Conservation (phyloP, 2,888 invertebrate genomes). For the Mesorhabditis spiculigera region DNA sequence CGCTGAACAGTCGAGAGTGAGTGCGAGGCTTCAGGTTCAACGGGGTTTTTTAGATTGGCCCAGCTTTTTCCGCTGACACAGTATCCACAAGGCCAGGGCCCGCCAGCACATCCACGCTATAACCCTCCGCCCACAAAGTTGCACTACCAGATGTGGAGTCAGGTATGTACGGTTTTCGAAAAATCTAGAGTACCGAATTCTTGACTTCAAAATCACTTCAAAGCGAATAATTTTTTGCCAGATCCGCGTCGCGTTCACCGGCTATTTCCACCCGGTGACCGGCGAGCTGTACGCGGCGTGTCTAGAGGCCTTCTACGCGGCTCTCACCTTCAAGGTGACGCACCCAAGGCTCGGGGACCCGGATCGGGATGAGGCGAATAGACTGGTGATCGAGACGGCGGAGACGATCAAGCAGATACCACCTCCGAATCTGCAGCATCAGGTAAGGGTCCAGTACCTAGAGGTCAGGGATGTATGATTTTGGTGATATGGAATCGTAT, state of each 20-base stretch:
- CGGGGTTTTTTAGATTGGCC: too few relatives aligned
- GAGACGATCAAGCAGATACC: neutral
- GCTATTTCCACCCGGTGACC: constrained; percentile 23
- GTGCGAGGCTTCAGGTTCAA: neutral
- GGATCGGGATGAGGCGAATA: neutral
- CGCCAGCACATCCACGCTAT: too few relatives aligned
- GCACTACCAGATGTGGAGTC: too few relatives aligned
- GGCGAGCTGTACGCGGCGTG: constrained; percentile 22
- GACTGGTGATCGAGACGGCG: constrained; percentile 3
- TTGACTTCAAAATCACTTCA: too few relatives aligned
- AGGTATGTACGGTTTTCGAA: too few relatives aligned
- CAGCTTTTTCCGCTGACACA: too few relatives aligned
- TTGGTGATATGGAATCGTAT: too few relatives aligned
- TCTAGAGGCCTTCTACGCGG: neutral
- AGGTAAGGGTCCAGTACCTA: neutral
- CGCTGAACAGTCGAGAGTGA: constrained; percentile 17
- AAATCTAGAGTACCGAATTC: too few relatives aligned
- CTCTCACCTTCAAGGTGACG: neutral
- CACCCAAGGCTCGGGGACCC: neutral
- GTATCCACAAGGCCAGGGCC: too few relatives aligned
- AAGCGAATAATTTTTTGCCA: neutral
- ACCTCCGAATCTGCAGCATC: neutral
- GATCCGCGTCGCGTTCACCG: neutral
- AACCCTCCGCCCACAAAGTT: too few relatives aligned
- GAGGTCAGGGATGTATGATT: neutral